Evolutionary conservation across 2,888 invertebrate genomes (phyloP), one percentile per base, ranked within the genome.

Genomic region (Dioctria linearis): DNA sequence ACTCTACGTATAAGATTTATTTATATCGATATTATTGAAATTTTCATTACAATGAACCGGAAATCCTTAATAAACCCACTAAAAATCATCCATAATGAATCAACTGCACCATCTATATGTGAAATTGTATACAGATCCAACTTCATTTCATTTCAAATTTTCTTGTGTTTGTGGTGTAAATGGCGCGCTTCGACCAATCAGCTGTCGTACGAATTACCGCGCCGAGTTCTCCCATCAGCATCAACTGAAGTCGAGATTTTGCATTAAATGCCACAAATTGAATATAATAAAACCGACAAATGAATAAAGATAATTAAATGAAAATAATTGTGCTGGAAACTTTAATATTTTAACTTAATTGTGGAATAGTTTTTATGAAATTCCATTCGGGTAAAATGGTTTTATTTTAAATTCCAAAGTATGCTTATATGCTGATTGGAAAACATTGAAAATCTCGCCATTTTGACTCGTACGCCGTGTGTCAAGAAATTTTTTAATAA

Each of bases 161-260:
- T 75, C 42, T 40, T 73, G 73, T 73, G 59, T 73, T 73, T 73
- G 76, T 43, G 73, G 63, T 71, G 67, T 67, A 78, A 86, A 85
- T 86, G 86, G 86, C 86, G 86, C 86, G 86, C 83, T 84, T 82
- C 82, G 78, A 78, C 79, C 80, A 69, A 85, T 84, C 85, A 85
- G 85, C 85, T 85, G 83, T 78, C 85, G 83, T 84, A 80, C 84
- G 83, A 85, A 83, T 83, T 78, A 78, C 80, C 80, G 82, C 82
- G 79, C 82, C 80, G 82, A 83, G 80, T 78, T 75, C 73, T 71
- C n/a, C 46, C n/a, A 80, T 80, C 61, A 81, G 82, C 80, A 8
- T 76, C 63, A 83, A 82, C 80, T 66, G 61, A 67, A 80, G 46
- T 81, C 61, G 78, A 46, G 79, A 67, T 80, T 82, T 82, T 82